Evolutionary conservation across 2,113 vertebrate species (phyloP), one percentile per base, ranked within the genome.

Genomic region (Calidris pygmaea): DNA sequence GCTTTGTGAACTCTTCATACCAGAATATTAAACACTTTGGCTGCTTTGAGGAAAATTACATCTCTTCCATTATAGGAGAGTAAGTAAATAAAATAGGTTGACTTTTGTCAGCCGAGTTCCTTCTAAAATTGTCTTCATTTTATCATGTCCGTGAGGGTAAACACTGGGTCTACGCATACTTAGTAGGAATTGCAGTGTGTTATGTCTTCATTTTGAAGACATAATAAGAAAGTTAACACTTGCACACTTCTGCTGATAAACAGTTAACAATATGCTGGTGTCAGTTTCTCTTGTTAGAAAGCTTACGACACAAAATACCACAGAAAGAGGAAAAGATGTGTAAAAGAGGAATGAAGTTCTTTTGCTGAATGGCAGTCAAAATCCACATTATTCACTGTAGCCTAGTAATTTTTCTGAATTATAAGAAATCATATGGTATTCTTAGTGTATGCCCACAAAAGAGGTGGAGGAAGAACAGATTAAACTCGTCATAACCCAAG

Each of bases 281-380:
- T 84, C 67, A 74, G 77, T 72, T 77, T 85, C 67, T 85, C 59
- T 66, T 80, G 77, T 83, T 89, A 77, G 67, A 96, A 95, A 75
- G 39, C 67, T 95, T 94, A 93, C 0, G 8, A 58, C 60, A 81
- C 27, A 41, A 27, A 85, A 53, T 56, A 85, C 59, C 53, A 70
- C 67, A 91, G 68, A 77, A 84, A 68, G 63, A 85, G 63, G 60
- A 81, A 91, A 86, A 89, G 43, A 23, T 16, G 32, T 63, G 21
- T 89, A 68, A 72, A 85, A 91, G 52, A 78, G 41, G n/a, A 95
- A 93, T 92, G 3, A 77, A 73, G 43, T 53, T 89, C 19, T 72
- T 81, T 52, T 79, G 58, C 65, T 87, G 71, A 89, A 85, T 62
- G 63, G 17, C 59, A 91, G 71, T 87, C 43, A 95, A 93, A 87